Evolutionary conservation across 35 echinoderm and acorn worm species (phyloP), one percentile per base, ranked within the genome.

Genomic region (Diadema setosum): DNA sequence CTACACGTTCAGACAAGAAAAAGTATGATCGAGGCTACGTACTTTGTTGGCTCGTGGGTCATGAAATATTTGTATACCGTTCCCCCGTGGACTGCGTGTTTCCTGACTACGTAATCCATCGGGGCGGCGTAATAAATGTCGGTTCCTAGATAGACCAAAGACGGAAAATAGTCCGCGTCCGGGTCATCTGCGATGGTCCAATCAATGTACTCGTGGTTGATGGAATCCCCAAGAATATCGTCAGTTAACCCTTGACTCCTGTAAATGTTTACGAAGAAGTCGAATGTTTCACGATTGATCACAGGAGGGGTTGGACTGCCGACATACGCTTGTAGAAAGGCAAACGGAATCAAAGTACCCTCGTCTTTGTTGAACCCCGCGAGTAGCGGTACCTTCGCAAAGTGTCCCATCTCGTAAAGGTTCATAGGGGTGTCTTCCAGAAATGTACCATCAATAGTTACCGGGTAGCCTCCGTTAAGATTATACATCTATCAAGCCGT

Each of bases 191-290:
- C 90, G 14, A 58, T 44, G 32, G 70, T 37, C 94, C 94, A 92
- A 75, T 92, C 90, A 16, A 89, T 43, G 58, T 97, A 97, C 39
- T 93, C 43, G 55, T 90, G 90, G 45, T 82, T 81, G 0, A 83
- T 39, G 3, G 94, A 56, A 75, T 93, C 90, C 18, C 70, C 36
- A 2, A 91, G 39, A 16, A 91, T 42, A 3, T 76, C 82, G n/a
- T 78, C 82, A 35, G 84, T 49, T 5, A 20, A 16, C 4, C 73
- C 73, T 9, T 78, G 25, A 44, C 12, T 42, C 1, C 4, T 20
- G 35, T 25, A 5, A 9, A 78, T 18, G 0, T 3, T 5, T n/a
- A 16, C 44, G 15, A 78, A 42, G 7, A 14, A 16, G n/a, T 78
- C 40, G 34, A 78, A 78, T 0, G 8, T 4, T n/a, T 3, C 21